Conservation (phyloP, 2,888 invertebrate genomes). For the Sepiola atlantica region DNA sequence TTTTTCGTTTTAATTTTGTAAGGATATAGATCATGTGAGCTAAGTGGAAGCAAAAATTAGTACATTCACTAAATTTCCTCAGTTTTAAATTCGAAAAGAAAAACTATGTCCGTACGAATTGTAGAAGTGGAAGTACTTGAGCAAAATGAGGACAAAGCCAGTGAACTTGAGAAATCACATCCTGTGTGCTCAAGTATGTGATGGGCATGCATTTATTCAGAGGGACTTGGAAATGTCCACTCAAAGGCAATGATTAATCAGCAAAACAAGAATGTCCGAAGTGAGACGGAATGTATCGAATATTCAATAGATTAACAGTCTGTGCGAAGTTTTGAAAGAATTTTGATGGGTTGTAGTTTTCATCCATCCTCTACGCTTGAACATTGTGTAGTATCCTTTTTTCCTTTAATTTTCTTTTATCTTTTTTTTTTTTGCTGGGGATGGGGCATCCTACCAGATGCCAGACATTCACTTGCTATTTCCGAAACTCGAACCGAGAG, state of each 20-base stretch:
- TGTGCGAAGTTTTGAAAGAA: too few relatives aligned
- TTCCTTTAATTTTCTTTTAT: too few relatives aligned
- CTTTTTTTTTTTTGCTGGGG: too few relatives aligned
- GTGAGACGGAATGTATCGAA: too few relatives aligned
- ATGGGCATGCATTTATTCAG: not conserved
- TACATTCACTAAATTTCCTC: not conserved
- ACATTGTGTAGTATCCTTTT: too few relatives aligned
- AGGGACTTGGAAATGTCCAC: not conserved
- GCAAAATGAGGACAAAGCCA: not conserved
- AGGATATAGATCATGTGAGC: not conserved
- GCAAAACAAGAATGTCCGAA: not conserved
- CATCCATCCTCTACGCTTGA: too few relatives aligned
- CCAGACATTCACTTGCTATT: too few relatives aligned
- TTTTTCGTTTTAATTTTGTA: not conserved
- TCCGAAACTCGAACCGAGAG: too few relatives aligned
- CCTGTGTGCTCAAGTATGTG: not conserved
- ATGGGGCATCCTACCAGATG: too few relatives aligned
- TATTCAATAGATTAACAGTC: too few relatives aligned
- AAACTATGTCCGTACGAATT: not conserved
- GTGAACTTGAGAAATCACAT: not conserved
- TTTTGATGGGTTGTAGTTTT: too few relatives aligned
- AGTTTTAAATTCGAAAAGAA: not conserved
- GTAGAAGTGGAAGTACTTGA: not conserved
- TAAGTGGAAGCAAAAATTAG: conserved; percentile 32
- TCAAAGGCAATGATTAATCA: not conserved